These are phyloP conservation scores for Microchrysa polita DNA, from an alignment of 2,888 invertebrate genomes.

Conservation along the genomic window DNA sequence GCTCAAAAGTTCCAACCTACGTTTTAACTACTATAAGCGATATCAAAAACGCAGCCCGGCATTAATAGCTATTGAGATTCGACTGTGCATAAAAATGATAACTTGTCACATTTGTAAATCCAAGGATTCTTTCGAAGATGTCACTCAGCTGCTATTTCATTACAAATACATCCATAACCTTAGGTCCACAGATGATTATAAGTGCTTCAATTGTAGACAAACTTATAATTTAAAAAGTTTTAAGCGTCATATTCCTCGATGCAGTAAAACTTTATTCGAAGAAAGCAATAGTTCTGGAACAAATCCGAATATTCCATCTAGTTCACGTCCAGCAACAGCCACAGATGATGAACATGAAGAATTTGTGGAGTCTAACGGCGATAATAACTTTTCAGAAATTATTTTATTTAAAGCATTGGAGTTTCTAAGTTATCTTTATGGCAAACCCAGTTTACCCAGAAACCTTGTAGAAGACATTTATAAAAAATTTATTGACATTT, in stretches of 20 bases:
- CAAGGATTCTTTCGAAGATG: neutral
- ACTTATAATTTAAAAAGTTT: constrained; percentile 14
- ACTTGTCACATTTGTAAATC: neutral
- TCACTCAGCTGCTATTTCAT: neutral
- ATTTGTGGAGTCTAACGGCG: too few species aligned
- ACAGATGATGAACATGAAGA: too few species aligned
- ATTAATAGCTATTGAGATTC: too few species aligned
- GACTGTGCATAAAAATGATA: neutral
- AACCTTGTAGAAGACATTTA: too few species aligned
- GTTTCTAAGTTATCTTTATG: too few species aligned
- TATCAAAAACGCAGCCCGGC: too few species aligned
- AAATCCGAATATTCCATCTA: neutral
- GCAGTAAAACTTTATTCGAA: neutral
- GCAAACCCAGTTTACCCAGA: too few species aligned
- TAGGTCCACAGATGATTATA: neutral
- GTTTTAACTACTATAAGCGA: neutral
- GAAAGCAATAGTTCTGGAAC: neutral
- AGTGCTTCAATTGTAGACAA: neutral
- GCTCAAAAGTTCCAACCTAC: neutral
- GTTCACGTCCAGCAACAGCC: too few species aligned
- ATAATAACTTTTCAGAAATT: too few species aligned
- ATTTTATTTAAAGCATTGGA: too few species aligned
- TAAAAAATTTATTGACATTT: too few species aligned
- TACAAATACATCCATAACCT: neutral
- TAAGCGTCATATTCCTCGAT: neutral